phyloP scores from a whole-genome alignment of 1,140 invertebrate species.

The Branchinecta lindahli region DNA sequence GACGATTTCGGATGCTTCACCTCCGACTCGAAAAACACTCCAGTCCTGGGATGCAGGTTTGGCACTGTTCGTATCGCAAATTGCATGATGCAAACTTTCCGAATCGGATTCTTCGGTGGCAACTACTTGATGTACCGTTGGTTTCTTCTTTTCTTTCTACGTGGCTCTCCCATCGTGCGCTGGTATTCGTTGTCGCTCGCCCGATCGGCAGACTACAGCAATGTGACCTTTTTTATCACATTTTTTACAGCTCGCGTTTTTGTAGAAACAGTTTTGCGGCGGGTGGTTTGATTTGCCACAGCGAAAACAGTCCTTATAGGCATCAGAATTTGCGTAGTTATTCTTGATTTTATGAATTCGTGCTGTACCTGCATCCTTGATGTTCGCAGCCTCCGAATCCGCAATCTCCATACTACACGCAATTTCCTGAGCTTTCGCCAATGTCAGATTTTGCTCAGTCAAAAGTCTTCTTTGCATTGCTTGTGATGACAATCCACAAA shows the following conservation, averaged over 20 bases:
- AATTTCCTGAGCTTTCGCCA: slow-evolving; percentile 13
- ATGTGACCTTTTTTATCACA: slow-evolving; percentile 18
- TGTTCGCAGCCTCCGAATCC: background rate
- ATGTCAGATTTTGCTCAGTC: slow-evolving; percentile 14
- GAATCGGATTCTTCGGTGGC: background rate
- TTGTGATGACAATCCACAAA: slow-evolving; percentile 2
- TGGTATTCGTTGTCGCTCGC: no score
- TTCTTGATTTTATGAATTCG: background rate
- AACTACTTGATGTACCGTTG: background rate
- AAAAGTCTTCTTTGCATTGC: slow-evolving; percentile 14
- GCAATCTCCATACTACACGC: slow-evolving; percentile 14
- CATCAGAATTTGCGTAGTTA: background rate
- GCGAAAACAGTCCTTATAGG: slow-evolving; percentile 12
- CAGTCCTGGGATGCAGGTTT: background rate
- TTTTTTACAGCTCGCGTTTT: slow-evolving; percentile 14
- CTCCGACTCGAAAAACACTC: background rate
- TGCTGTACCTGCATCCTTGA: background rate
- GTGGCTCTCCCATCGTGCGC: background rate
- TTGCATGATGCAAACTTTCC: background rate
- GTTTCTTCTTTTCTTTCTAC: background rate
- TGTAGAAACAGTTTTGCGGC: slow-evolving; percentile 1
- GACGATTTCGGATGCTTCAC: background rate
- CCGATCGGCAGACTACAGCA: slow-evolving; percentile 14
- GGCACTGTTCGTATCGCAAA: background rate
- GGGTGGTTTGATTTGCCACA: slow-evolving; percentile 13